Conservation (phyloP, 2,113 vertebrate species). For the Phalacrocorax aristotelis region DNA sequence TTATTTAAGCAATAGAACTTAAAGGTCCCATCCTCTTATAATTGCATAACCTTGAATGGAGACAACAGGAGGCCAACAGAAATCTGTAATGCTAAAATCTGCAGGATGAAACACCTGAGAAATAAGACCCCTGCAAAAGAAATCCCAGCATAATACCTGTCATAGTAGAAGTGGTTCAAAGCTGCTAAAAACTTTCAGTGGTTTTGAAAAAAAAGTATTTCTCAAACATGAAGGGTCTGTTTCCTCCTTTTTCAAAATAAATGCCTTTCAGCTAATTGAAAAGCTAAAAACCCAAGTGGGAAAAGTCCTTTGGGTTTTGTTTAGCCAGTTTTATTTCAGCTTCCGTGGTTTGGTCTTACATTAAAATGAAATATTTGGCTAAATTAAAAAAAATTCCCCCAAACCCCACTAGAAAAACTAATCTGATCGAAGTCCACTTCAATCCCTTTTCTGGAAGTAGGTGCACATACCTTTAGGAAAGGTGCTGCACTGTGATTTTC, state of each 20-base stretch:
- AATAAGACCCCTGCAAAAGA: not conserved
- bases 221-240: not conserved
- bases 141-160: not conserved
- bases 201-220: not conserved
- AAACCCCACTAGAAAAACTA: not conserved
- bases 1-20: not conserved
- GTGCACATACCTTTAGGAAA: constrained; percentile 15
- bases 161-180: not conserved
- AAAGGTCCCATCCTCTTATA: not conserved
- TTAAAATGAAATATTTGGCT: not conserved
- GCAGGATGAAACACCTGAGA: not conserved
- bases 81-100: not conserved
- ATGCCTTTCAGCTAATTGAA: not conserved
- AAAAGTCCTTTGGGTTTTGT: not conserved
- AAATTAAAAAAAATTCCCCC: not conserved
- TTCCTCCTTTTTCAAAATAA: not conserved
- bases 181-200: not conserved
- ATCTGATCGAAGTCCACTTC: not conserved
- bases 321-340: not conserved
- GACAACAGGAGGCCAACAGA: not conserved
- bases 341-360: not conserved
- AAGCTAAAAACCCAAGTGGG: not conserved
- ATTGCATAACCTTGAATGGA: not conserved
- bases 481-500: not conserved
- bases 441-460: not conserved